Percentiles rank a stretch among this genome's conserved stretches.
phyloP scores from a whole-genome alignment of 2,797 vertebrate genomes.

The Myoxocephalus aenaeus region DNA sequence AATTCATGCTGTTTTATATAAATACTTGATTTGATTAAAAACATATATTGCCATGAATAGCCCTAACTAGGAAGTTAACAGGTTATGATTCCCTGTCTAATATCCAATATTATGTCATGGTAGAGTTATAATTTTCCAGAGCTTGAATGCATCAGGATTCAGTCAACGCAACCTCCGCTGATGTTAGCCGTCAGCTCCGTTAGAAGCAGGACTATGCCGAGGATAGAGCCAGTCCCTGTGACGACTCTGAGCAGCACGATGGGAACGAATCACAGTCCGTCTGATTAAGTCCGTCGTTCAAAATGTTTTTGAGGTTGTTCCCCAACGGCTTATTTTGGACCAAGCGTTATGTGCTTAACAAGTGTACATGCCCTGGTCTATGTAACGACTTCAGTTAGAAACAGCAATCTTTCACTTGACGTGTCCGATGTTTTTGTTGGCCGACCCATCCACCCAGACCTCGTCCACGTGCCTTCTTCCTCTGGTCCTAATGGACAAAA shows the following conservation, averaged over 20 bases:
- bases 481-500: too few species aligned
- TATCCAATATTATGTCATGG: not conserved
- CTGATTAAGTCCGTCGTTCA: not conserved
- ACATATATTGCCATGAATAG: not conserved
- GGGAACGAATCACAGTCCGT: not conserved
- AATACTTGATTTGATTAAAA: not conserved
- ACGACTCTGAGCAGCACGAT: too few species aligned
- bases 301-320: not conserved
- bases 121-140: not conserved
- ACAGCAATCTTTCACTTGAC: too few species aligned
- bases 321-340: not conserved
- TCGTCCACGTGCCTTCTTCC: too few species aligned
- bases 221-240: not conserved
- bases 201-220: too few species aligned
- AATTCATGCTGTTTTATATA: not conserved
- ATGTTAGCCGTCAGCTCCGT: not conserved
- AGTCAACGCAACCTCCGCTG: too few species aligned
- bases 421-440: too few species aligned
- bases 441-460: too few species aligned
- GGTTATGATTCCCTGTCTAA: not conserved
- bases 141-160: too few species aligned
- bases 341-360: too few species aligned
- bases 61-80: not conserved
- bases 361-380: too few species aligned
- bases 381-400: too few species aligned